Evolutionary conservation across 2,797 vertebrate species (phyloP).

Genomic region (Falco berigora): DNA sequence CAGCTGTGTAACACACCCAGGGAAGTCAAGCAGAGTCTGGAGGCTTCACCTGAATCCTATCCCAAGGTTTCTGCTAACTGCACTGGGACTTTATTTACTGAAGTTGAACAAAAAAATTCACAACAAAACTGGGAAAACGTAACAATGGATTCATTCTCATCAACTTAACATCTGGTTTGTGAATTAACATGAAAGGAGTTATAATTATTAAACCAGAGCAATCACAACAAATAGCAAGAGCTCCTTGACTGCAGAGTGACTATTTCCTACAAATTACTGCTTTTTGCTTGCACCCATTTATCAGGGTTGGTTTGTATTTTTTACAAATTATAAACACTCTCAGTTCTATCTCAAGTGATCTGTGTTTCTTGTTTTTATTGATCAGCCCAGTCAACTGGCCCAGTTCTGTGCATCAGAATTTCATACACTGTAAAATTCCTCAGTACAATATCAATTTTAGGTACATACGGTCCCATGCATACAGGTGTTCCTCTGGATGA

Average conservation of each 20-base stretch:
- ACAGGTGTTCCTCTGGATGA: not conserved
- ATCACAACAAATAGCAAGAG: constrained; percentile 3
- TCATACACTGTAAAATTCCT: not conserved
- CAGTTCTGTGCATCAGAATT: not conserved
- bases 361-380: not conserved
- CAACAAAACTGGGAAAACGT: not conserved
- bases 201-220: constrained; percentile 30
- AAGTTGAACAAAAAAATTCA: not conserved
- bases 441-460: not conserved
- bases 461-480: not conserved
- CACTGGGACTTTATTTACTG: not conserved
- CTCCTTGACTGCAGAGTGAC: not conserved
- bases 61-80: not conserved
- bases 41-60: not conserved
- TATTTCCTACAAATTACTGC: not conserved
- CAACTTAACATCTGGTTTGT: constrained; percentile 30
- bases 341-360: not conserved
- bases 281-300: not conserved
- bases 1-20: fast-evolving
- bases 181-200: not conserved
- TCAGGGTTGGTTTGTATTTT: not conserved
- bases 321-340: not conserved
- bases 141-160: not conserved
- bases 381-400: not conserved
- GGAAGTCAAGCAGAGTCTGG: not conserved